Evolutionary conservation across 2,888 invertebrate genomes (phyloP), one percentile per base, ranked within the genome.

Genomic region (Patella caerulea): DNA sequence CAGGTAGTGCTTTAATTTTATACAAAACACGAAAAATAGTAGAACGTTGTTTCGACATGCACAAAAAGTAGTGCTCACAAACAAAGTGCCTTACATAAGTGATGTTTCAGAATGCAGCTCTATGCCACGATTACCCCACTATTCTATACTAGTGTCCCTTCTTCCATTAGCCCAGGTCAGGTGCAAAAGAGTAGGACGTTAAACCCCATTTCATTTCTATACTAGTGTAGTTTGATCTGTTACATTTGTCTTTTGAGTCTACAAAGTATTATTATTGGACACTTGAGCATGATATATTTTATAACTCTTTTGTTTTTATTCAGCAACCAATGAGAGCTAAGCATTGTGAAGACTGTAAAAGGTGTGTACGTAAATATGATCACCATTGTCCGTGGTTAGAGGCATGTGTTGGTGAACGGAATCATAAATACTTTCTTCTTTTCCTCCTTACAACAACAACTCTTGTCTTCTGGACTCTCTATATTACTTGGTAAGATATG

Each of bases 361-460:
- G 85, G 55, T 92, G 92, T 86, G 90, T 92, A 3, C 82, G 88
- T 12, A 88, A 88, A 79, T 92, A 88, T 82, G 92, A 92, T 83
- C 92, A 92, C 79, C 92, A 92, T 81, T 92, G 92, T 82, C 92
- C 92, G 0, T 92, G 92, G 92, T 85, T 92, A 78, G 91, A 90
- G 81, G 86, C 90, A 1, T 92, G 92, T 84, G 84, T 92, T 15
- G 92, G 92, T 4, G 92, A 92, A 81, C 83, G 88, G 45, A 92
- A 92, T 82, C 92, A 92, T 82, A 87, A 87, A 72, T 90, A 86
- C 83, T 92, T 92, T 85, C 88, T 89, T 87, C 76, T 88, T 45
- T 92, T 92, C 79, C 87, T 92, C 1, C 78, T 88, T 7, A 81
- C 85, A 53, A 90, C 86, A 19, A 75, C 87, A 54, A 69, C 84